phyloP scores from a whole-genome alignment of 2,888 invertebrate genomes.

The Sminthurinus aureus region DNA sequence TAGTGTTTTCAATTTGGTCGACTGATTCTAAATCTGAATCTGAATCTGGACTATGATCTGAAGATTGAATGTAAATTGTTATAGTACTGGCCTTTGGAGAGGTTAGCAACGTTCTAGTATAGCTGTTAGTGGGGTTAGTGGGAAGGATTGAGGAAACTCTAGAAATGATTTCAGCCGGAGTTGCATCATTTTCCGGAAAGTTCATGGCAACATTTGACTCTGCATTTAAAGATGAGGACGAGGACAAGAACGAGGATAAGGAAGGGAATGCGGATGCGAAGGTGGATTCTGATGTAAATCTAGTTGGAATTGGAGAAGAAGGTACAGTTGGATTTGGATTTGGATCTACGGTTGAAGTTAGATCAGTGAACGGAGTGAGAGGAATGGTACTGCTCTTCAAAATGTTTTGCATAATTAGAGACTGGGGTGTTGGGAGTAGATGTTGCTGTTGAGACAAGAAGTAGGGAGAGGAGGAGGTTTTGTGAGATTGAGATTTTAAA shows the following conservation, averaged over 20 bases:
- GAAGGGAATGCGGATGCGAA: background rate
- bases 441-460: background rate
- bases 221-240: background rate
- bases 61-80: too few species aligned
- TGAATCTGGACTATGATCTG: background rate
- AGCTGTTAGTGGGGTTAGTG: background rate
- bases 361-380: background rate
- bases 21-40: background rate
- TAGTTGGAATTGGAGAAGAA: background rate
- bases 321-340: background rate
- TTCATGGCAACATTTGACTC: background rate
- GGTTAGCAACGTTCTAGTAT: background rate
- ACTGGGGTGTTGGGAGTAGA: slow-evolving; percentile 25
- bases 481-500: slow-evolving; percentile 8
- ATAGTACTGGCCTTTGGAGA: too few species aligned
- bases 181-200: background rate
- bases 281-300: background rate
- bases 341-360: background rate
- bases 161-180: background rate
- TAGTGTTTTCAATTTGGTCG: too few species aligned
- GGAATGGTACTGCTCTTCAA: background rate
- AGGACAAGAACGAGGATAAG: background rate
- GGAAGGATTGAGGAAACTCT: background rate
- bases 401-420: slow-evolving; percentile 5
- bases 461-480: slow-evolving; percentile 1